phyloP scores from a whole-genome alignment of 2,888 invertebrate genomes.

The Tachina fera region DNA sequence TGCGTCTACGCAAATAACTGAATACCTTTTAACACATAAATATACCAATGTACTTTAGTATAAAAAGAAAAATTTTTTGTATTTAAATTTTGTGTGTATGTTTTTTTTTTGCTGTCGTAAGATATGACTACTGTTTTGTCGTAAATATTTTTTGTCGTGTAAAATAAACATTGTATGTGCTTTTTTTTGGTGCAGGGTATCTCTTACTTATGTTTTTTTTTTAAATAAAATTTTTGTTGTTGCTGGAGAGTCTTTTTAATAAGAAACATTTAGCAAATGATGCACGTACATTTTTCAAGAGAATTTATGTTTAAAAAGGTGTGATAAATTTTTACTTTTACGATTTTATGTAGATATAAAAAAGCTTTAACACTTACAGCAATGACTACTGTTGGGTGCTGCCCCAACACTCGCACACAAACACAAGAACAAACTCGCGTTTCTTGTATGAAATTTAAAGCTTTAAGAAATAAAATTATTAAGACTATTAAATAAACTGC shows the following conservation, averaged over 20 bases:
- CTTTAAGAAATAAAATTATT: constrained; percentile 7
- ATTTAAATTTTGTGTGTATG: constrained; percentile 13
- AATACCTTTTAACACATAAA: constrained; percentile 21
- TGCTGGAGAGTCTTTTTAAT: constrained; percentile 42
- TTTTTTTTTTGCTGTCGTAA: constrained; percentile 42
- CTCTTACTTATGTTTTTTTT: constrained; percentile 28
- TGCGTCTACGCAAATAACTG: constrained; percentile 69
- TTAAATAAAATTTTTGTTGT: constrained; percentile 10
- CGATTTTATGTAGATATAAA: constrained; percentile 60
- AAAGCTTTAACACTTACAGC: constrained; percentile 41
- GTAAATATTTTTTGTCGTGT: constrained; percentile 63
- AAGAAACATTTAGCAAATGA: constrained; percentile 69
- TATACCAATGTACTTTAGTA: constrained; percentile 10
- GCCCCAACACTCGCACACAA: neutral
- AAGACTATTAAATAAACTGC: neutral
- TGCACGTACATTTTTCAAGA: constrained; percentile 68
- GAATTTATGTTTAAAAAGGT: constrained; percentile 70
- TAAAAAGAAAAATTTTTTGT: constrained; percentile 2
- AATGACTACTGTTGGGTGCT: constrained; percentile 41
- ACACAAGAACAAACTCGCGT: neutral
- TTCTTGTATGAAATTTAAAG: constrained; percentile 9
- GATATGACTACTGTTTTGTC: constrained; percentile 70
- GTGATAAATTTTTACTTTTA: constrained; percentile 69
- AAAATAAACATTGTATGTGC: constrained; percentile 44
- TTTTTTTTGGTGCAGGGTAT: constrained; percentile 55